Conservation (phyloP, 2,797 vertebrate species). For the Acanthurus lineatus region DNA sequence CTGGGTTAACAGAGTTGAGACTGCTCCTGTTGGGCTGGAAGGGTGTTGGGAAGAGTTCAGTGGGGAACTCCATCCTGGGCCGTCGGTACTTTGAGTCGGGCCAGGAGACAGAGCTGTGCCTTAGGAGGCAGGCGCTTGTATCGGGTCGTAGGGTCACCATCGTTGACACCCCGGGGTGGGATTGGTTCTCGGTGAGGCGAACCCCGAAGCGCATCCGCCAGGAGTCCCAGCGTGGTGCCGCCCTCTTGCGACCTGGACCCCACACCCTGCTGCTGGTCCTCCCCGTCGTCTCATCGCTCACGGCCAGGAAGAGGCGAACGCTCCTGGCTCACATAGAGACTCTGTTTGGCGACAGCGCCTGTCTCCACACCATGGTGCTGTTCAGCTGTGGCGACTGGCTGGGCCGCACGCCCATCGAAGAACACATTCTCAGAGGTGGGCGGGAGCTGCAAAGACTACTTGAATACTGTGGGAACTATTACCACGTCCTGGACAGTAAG, state of each 20-base stretch:
- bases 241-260: conserved; percentile 85
- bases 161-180: conserved; percentile 88
- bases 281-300: conserved; percentile 85
- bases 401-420: conserved; percentile 84
- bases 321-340: conserved; percentile 85
- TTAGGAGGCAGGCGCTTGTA: conserved; percentile 81
- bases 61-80: conserved; percentile 86
- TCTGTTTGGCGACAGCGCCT: conserved; percentile 82
- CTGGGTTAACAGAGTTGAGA: conserved; percentile 76
- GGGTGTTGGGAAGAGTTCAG: conserved; percentile 87
- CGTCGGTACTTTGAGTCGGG: conserved; percentile 83
- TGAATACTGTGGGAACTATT: conserved; percentile 86
- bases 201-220: conserved; percentile 82
- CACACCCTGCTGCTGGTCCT: conserved; percentile 86
- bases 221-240: conserved; percentile 83
- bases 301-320: conserved; percentile 82
- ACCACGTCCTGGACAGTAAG: conserved; percentile 88
- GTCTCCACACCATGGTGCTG: conserved; percentile 86
- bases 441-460: conserved; percentile 85
- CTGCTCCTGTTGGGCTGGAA: conserved; percentile 86
- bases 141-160: conserved; percentile 84
- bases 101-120: conserved; percentile 83
- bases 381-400: conserved; percentile 88
- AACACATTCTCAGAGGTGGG: conserved; percentile 85
- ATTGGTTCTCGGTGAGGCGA: conserved; percentile 84